Percentiles rank a stretch among this genome's conserved stretches.
Conservation (phyloP, 1,140 invertebrate genomes). For the Brachionus rotundiformis region DNA sequence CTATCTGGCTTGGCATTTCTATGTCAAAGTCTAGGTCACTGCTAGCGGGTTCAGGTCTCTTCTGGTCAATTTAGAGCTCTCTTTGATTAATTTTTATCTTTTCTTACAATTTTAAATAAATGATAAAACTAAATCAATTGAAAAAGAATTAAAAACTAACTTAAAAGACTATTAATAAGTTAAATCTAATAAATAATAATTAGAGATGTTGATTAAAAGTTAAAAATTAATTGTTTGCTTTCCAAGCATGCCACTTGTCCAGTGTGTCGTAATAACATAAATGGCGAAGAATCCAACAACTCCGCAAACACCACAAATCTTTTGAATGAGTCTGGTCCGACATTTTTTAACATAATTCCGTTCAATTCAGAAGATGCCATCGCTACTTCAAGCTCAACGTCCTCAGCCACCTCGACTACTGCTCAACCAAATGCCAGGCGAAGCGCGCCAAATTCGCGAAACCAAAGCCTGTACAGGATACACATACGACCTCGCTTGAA, state of each 20-base stretch:
- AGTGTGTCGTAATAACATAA: slow-evolving; percentile 41
- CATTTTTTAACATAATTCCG: slow-evolving; percentile 34
- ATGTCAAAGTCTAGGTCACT: too few relatives aligned
- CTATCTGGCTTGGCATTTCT: too few relatives aligned
- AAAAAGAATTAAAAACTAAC: too few relatives aligned
- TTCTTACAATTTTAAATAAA: too few relatives aligned
- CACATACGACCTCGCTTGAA: slow-evolving; percentile 28
- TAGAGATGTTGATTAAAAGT: background rate
- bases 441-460: background rate
- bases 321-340: background rate
- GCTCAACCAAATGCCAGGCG: background rate
- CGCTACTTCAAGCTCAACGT: background rate
- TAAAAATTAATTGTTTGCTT: background rate
- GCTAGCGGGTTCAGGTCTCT: too few relatives aligned
- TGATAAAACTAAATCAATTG: too few relatives aligned
- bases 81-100: too few relatives aligned
- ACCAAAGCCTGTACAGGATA: slow-evolving; percentile 1
- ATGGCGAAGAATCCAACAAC: background rate
- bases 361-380: slow-evolving; percentile 7
- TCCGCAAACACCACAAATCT: background rate
- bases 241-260: slow-evolving; percentile 47
- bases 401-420: background rate
- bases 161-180: too few relatives aligned
- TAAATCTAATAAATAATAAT: too few relatives aligned
- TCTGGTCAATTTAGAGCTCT: too few relatives aligned